Conservation (phyloP, 2,888 invertebrate genomes). For the Actias luna region DNA sequence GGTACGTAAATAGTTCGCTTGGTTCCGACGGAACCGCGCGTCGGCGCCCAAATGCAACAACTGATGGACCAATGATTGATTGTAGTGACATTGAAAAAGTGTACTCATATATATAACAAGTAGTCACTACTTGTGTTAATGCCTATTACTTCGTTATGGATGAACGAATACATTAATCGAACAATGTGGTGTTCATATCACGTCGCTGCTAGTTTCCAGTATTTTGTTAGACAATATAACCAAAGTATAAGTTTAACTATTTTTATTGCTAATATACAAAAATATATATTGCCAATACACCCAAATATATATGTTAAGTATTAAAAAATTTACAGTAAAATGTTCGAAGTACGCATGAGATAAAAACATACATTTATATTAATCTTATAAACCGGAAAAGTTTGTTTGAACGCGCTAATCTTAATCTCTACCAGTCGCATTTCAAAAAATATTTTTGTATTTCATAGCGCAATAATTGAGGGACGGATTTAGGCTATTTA, state of each 20-base stretch:
- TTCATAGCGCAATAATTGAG: too few species aligned
- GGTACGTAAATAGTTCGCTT: slow-evolving; percentile 68
- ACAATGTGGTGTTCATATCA: background rate
- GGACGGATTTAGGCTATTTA: too few species aligned
- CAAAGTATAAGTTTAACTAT: background rate
- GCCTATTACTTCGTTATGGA: slow-evolving; percentile 1
- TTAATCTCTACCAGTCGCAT: too few species aligned
- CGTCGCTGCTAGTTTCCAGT: background rate
- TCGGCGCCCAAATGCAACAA: slow-evolving; percentile 49
- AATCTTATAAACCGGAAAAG: too few species aligned
- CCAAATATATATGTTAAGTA: too few species aligned
- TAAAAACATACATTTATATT: too few species aligned
- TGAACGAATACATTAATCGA: background rate
- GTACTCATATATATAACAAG: background rate
- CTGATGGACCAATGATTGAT: slow-evolving; percentile 68
- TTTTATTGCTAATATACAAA: background rate
- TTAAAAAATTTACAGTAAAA: background rate
- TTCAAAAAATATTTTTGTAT: too few species aligned
- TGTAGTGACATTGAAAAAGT: slow-evolving; percentile 62
- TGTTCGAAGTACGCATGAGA: too few species aligned
- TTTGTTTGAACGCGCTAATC: too few species aligned
- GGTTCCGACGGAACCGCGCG: slow-evolving; percentile 60
- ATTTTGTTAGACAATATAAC: background rate
- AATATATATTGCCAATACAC: too few species aligned
- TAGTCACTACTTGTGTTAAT: background rate